phyloP scores from a whole-genome alignment of 1,140 invertebrate genomes.

The Gryllus bimaculatus region DNA sequence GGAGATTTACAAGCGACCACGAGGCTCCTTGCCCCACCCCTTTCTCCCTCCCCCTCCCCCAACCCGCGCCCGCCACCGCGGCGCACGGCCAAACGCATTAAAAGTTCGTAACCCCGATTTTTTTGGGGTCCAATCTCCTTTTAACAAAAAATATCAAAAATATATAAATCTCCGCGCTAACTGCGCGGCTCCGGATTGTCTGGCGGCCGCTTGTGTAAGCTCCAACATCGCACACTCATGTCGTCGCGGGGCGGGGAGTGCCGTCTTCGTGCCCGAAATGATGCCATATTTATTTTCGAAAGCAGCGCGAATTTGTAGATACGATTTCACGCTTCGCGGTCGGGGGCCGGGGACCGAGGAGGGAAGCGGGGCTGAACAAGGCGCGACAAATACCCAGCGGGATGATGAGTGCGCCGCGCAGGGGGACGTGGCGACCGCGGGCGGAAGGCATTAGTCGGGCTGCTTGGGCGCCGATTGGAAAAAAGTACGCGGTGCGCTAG shows the following conservation, averaged over 20 bases:
- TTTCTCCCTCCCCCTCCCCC: neutral
- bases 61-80: neutral
- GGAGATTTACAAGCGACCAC: neutral
- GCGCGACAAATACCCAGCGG: too few relatives aligned
- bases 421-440: too few relatives aligned
- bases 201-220: too few relatives aligned
- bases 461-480: too few relatives aligned
- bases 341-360: too few relatives aligned
- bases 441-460: too few relatives aligned
- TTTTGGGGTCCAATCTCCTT: neutral
- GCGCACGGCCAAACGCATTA: neutral
- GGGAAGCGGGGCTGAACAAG: too few relatives aligned
- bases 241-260: too few relatives aligned
- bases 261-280: neutral
- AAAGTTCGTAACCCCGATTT: neutral
- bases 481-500: too few relatives aligned
- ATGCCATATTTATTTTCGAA: neutral
- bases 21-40: too few relatives aligned
- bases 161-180: neutral
- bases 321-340: neutral
- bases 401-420: too few relatives aligned
- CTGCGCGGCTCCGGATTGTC: neutral
- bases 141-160: conserved; percentile 6
- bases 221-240: too few relatives aligned
- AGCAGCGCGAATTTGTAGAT: neutral